These are phyloP conservation scores for Cotesia congregata DNA, from an alignment of 2,888 invertebrate species.

Conservation along the genomic window DNA sequence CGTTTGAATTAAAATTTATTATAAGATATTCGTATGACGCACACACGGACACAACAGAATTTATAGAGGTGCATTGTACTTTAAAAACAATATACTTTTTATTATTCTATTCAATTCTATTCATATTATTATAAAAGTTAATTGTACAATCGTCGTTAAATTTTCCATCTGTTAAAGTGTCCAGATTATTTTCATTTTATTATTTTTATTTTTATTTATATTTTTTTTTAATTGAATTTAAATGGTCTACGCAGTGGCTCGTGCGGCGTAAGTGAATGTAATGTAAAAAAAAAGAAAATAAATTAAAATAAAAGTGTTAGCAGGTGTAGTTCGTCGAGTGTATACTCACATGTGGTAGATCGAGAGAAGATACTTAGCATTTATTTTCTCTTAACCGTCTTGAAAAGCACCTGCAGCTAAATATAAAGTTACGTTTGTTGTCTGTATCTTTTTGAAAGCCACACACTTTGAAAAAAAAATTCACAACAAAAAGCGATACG, in stretches of 20 bases:
- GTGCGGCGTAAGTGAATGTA: slow-evolving; percentile 4
- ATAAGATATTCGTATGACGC: neutral
- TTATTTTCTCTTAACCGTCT: slow-evolving; percentile 33
- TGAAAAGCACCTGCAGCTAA: slow-evolving; percentile 32
- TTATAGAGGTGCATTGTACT: neutral
- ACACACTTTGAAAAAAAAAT: neutral
- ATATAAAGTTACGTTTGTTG: slow-evolving; percentile 14
- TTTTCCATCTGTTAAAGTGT: neutral
- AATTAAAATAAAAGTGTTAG: slow-evolving; percentile 14
- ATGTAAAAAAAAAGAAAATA: slow-evolving; percentile 5
- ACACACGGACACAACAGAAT: neutral
- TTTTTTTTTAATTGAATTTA: neutral
- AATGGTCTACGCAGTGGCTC: neutral
- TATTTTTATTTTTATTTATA: neutral
- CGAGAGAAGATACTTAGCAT: slow-evolving; percentile 26
- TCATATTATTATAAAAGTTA: neutral
- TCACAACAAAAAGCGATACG: slow-evolving; percentile 28
- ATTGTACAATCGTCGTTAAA: neutral
- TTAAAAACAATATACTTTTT: neutral
- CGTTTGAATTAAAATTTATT: neutral
- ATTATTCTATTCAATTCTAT: neutral
- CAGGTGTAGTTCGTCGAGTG: slow-evolving; percentile 24
- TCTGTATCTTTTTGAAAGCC: neutral
- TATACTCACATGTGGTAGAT: slow-evolving; percentile 22
- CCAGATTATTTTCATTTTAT: neutral